A percentile compares a stretch with the other conserved stretches of the same genome.
Evolutionary conservation across 2,113 vertebrate genomes (phyloP).

Genomic region (Lontra canadensis): DNA sequence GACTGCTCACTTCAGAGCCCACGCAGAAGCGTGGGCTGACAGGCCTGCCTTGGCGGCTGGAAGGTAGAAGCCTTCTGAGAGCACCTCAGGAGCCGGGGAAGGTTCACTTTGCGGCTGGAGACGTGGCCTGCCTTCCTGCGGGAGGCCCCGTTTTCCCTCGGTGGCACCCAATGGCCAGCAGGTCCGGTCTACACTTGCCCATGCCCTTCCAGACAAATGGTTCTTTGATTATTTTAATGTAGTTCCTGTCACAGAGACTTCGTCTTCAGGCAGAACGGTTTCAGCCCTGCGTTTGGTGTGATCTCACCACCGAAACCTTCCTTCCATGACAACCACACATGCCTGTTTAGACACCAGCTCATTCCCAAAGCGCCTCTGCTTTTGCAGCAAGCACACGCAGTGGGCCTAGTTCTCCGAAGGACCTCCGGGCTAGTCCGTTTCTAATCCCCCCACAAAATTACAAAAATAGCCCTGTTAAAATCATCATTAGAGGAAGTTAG

Average conservation of each 20-base stretch:
- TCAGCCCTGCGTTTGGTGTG: not conserved
- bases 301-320: not conserved
- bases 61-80: accelerated
- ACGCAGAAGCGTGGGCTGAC: accelerated
- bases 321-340: not conserved
- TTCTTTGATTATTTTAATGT: accelerated
- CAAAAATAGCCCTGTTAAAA: not conserved
- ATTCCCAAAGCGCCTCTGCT: not conserved
- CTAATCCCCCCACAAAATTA: not conserved
- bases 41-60: accelerated
- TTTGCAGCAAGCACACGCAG: not conserved
- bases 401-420: not conserved
- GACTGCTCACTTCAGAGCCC: accelerated
- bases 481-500: accelerated
- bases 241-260: accelerated
- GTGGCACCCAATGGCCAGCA: not conserved
- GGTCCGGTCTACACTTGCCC: not conserved
- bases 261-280: not conserved
- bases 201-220: accelerated
- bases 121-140: not conserved
- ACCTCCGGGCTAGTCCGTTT: not conserved
- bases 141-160: not conserved
- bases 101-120: not conserved
- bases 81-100: accelerated
- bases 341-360: not conserved